Evolutionary conservation across 2,888 invertebrate genomes (phyloP), one percentile per base, ranked within the genome.

Genomic region (Neria commutata): DNA sequence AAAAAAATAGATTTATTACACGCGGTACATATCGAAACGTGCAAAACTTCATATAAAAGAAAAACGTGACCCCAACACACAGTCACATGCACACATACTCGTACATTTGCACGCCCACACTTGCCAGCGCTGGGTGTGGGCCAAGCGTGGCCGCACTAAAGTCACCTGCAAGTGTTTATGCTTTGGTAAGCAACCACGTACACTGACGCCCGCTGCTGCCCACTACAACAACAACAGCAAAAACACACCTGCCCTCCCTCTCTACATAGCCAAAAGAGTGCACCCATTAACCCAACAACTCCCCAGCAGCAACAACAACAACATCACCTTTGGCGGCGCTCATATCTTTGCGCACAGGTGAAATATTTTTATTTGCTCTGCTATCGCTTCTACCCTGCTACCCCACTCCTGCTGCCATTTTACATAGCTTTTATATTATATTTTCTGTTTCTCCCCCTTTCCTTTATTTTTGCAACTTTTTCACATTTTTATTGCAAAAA

Each of bases 171-270:
- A 11, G 6, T 8, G 29, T 11, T 6, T 11, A 29, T 11, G 29
- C 29, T 11, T 29, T 29, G 29, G 6, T 11, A 29, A 8, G 29
- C 11, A 6, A 29, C 11, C 6, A 29, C 29, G 29, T 6, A n/a
- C n/a, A n/a, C n/a, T n/a, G n/a, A n/a, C n/a, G n/a, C n/a, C 67
- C 56, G 67, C 59, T 55, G 60, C 21, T 11, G 5, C 34, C 1
- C 29, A 21, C 33, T 53, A 61, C 42, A 48, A 50, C 47, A 58
- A 65, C 54, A 54, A 48, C 48, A 26, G 16, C 58, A 54, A 29
- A 25, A 48, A 47, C 49, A 51, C 51, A n/a, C 48, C 56, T 56
- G 62, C 52, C 14, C 25, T 34, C 11, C 40, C n/a, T 17, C 11
- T 48, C 25, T 23, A 26, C 37, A 40, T 24, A 16, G 29, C 16